phyloP scores from a whole-genome alignment of 2,888 invertebrate species.

The Phasia obesa region DNA sequence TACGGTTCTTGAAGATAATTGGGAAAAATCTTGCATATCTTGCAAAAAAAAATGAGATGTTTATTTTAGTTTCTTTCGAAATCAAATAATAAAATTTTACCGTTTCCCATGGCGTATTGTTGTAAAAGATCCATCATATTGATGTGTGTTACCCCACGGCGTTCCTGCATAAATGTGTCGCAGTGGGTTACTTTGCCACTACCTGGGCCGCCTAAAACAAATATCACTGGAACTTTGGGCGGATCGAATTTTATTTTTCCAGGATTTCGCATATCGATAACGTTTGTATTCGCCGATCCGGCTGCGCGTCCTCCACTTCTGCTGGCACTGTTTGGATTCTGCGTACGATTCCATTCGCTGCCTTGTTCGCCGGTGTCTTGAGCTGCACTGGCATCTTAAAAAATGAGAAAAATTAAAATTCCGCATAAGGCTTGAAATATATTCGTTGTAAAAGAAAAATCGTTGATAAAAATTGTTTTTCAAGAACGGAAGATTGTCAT shows the following conservation, averaged over 20 bases:
- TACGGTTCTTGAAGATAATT: conserved; percentile 92
- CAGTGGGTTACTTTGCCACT: conserved; percentile 99
- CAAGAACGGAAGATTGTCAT: too few species aligned
- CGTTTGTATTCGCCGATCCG: conserved; percentile 85
- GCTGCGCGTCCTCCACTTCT: conserved; percentile 67
- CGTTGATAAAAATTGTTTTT: too few species aligned
- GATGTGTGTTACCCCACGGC: conserved; percentile 92
- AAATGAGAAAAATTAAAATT: not conserved
- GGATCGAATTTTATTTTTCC: conserved; percentile 92
- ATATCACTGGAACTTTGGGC: conserved; percentile 94
- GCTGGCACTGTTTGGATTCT: conserved; percentile 76
- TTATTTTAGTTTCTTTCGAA: not conserved
- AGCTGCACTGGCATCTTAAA: conserved; percentile 86
- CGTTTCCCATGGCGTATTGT: conserved; percentile 94
- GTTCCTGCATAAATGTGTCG: conserved; percentile 94
- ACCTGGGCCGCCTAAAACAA: conserved; percentile 96
- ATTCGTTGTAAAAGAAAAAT: too few species aligned
- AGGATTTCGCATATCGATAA: conserved; percentile 90
- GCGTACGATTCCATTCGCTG: conserved; percentile 82
- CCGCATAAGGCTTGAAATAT: too few species aligned
- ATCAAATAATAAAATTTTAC: conserved; percentile 82
- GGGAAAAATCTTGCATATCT: conserved; percentile 95
- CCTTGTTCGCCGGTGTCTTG: conserved; percentile 87
- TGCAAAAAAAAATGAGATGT: conserved; percentile 59
- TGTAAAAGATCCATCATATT: conserved; percentile 96